Conservation (phyloP, 2,113 vertebrate genomes). For the Serilophus lunatus region DNA sequence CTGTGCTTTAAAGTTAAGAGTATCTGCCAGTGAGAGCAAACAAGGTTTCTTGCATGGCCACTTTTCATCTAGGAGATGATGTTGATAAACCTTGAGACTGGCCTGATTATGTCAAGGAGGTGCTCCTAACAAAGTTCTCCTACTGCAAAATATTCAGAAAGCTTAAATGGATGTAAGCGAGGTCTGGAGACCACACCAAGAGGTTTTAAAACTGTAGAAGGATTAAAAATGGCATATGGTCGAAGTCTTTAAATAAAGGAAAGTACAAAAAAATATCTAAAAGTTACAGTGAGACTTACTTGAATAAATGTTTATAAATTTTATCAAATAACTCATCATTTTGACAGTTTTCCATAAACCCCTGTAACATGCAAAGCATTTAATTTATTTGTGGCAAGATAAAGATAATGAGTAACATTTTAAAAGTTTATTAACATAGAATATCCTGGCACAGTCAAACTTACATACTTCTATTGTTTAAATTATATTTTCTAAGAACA, state of each 20-base stretch:
- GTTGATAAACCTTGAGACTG: neutral
- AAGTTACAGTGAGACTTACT: constrained; percentile 31
- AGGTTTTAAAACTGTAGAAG: constrained; percentile 1
- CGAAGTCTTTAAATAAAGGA: constrained; percentile 27
- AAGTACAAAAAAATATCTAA: constrained; percentile 15
- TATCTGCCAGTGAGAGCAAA: neutral
- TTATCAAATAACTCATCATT: constrained; percentile 46
- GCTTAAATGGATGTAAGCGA: neutral
- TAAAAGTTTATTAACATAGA: constrained; percentile 30
- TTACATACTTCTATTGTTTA: constrained; percentile 30
- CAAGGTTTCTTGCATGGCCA: neutral
- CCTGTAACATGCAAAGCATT: neutral
- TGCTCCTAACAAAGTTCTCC: neutral
- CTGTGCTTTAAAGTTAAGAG: neutral
- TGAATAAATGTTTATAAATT: constrained; percentile 47
- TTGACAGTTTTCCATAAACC: constrained; percentile 55
- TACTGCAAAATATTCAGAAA: neutral
- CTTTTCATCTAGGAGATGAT: neutral
- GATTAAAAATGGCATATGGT: neutral
- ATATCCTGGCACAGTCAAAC: neutral
- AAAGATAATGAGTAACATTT: constrained; percentile 39
- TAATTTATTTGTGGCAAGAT: constrained; percentile 42
- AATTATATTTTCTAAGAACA: constrained; percentile 20
- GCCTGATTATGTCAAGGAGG: neutral
- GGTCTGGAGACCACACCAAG: neutral